Evolutionary conservation across 92 coral and sea anemone species (phyloP).

Genomic region (Porites divaricata): DNA sequence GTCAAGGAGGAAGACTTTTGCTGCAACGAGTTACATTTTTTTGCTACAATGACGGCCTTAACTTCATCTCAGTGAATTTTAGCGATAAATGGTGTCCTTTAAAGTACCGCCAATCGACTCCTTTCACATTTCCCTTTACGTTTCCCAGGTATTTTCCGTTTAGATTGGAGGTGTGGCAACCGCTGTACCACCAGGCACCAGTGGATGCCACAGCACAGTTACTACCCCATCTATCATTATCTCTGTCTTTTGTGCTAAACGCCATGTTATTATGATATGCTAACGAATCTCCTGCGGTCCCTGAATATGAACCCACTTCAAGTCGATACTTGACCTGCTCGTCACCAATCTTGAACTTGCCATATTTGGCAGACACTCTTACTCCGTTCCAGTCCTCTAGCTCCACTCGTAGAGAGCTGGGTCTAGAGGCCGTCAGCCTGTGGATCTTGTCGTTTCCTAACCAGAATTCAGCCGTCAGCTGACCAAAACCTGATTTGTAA

Average conservation of each 20-base stretch:
- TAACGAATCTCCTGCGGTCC: constrained; percentile 72
- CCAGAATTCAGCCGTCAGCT: too few relatives aligned
- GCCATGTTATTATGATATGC: constrained; percentile 28
- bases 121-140: neutral
- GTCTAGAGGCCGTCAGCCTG: too few relatives aligned
- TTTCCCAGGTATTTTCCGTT: constrained; percentile 45
- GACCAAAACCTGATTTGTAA: too few relatives aligned
- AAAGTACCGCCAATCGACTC: neutral
- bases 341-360: constrained; percentile 55
- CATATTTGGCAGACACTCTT: constrained; percentile 64
- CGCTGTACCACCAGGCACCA: constrained; percentile 75
- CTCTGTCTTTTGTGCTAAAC: constrained; percentile 63
- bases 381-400: too few relatives aligned
- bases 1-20: too few relatives aligned
- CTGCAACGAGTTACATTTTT: too few relatives aligned
- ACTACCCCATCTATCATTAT: constrained; percentile 27
- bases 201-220: constrained; percentile 39
- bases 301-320: constrained; percentile 60
- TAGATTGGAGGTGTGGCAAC: constrained; percentile 49
- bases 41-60: neutral
- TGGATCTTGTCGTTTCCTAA: constrained; percentile 66
- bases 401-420: too few relatives aligned
- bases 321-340: constrained; percentile 58
- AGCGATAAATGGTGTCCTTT: neutral
- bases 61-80: constrained; percentile 19